Conservation (phyloP, 2,113 vertebrate species). For the Pluvianellus socialis region DNA sequence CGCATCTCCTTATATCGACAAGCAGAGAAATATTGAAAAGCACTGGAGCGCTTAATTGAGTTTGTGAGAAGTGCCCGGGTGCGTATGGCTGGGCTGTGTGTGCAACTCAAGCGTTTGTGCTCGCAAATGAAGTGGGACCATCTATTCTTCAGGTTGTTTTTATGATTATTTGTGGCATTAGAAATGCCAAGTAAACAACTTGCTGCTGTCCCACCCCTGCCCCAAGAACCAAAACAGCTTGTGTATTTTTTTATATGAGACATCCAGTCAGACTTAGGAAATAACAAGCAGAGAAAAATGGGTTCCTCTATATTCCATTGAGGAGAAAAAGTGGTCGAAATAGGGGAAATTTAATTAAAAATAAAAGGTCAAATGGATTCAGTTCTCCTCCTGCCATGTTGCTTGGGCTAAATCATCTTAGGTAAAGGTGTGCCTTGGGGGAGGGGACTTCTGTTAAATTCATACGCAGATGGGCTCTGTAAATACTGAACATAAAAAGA, state of each 20-base stretch:
- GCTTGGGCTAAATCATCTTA: background rate
- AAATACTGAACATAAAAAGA: background rate
- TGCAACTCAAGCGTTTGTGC: background rate
- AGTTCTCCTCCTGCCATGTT: background rate
- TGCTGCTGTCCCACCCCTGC: background rate
- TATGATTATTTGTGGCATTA: background rate
- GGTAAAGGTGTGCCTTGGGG: background rate
- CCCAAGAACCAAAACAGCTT: background rate
- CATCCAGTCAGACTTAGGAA: background rate
- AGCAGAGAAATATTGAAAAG: slow-evolving; percentile 37
- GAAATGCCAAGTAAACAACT: background rate
- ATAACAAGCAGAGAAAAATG: background rate
- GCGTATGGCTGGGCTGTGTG: background rate
- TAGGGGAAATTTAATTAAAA: slow-evolving; percentile 7
- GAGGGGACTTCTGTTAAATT: background rate
- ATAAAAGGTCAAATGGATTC: background rate
- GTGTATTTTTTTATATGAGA: background rate
- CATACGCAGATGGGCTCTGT: background rate
- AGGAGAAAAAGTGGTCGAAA: background rate
- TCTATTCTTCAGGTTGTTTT: background rate
- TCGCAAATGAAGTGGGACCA: background rate
- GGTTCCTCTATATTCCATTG: background rate
- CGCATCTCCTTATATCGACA: slow-evolving; percentile 2
- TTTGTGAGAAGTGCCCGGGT: slow-evolving; percentile 20
- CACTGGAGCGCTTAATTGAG: slow-evolving; percentile 49